phyloP scores from a whole-genome alignment of 2,113 vertebrate genomes.

The Phainopepla nitens region DNA sequence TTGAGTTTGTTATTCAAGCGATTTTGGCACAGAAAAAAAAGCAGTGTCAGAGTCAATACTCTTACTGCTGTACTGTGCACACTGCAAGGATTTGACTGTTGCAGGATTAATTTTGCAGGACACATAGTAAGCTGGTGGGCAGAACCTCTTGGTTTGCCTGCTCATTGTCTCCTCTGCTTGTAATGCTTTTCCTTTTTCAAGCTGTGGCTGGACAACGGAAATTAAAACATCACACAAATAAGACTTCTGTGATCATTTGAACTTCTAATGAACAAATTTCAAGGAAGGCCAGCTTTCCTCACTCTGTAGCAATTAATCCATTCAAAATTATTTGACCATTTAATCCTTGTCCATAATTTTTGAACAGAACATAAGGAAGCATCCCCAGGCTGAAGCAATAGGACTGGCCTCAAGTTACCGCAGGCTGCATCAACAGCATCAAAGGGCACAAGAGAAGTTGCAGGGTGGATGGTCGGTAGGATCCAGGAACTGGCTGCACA shows the following conservation, averaged over 20 bases:
- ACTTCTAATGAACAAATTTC: background rate
- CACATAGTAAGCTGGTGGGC: rapidly evolving
- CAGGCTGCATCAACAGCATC: background rate
- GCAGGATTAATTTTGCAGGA: background rate
- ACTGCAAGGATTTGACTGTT: background rate
- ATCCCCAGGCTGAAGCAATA: background rate
- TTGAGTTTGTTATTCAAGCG: background rate
- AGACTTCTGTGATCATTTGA: background rate
- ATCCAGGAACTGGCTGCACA: background rate
- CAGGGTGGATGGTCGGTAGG: background rate
- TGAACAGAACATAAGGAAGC: background rate
- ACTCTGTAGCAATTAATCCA: background rate
- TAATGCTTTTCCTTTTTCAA: background rate
- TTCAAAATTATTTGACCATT: background rate
- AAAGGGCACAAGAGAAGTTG: background rate
- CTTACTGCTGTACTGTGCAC: background rate
- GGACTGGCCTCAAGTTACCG: background rate
- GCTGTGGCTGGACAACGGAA: background rate
- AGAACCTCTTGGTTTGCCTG: background rate
- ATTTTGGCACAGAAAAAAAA: background rate
- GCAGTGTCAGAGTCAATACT: background rate
- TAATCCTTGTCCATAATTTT: background rate
- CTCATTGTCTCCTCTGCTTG: background rate
- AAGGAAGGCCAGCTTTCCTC: background rate
- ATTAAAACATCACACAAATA: background rate